A percentile compares a stretch with the other conserved stretches of the same genome.
These are phyloP conservation scores for Rhynchophorus ferrugineus DNA, from an alignment of 1,140 invertebrate genomes.

Conservation along the genomic window DNA sequence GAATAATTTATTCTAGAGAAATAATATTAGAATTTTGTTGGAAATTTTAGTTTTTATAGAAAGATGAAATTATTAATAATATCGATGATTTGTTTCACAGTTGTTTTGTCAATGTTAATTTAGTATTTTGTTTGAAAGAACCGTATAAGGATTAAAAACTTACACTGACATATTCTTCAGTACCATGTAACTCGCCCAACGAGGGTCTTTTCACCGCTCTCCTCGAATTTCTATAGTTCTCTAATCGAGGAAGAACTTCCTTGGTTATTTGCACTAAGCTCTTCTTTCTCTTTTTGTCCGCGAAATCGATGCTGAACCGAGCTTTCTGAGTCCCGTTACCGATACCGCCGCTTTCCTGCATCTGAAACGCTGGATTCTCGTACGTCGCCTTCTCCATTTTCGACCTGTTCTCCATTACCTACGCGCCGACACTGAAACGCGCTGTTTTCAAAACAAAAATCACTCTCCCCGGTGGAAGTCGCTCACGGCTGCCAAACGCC, in stretches of 20 bases:
- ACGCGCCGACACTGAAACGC: too few species aligned
- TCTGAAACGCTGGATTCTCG: constrained; percentile 31
- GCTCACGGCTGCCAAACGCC: neutral
- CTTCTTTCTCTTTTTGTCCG: constrained; percentile 37
- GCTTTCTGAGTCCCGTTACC: constrained; percentile 20
- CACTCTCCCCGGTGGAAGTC: neutral
- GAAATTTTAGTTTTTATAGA: too few species aligned
- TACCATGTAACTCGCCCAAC: constrained; percentile 62
- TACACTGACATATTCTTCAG: constrained; percentile 46
- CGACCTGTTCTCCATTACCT: neutral
- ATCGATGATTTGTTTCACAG: too few species aligned
- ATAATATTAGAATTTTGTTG: too few species aligned
- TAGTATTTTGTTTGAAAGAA: too few species aligned
- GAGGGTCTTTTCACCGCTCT: constrained; percentile 64
- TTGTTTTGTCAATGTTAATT: too few species aligned
- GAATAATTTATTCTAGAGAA: too few species aligned
- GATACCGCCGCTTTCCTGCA: constrained; percentile 28
- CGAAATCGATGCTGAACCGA: constrained; percentile 9
- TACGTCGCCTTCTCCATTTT: constrained; percentile 19
- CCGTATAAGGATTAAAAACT: too few species aligned
- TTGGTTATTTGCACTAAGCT: constrained; percentile 53
- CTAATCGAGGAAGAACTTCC: constrained; percentile 77
- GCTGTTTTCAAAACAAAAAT: too few species aligned
- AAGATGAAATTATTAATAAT: too few species aligned
- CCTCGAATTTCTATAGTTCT: constrained; percentile 81